phyloP scores from a whole-genome alignment of 2,797 vertebrate genomes.

The Coccyzus lansbergi region DNA sequence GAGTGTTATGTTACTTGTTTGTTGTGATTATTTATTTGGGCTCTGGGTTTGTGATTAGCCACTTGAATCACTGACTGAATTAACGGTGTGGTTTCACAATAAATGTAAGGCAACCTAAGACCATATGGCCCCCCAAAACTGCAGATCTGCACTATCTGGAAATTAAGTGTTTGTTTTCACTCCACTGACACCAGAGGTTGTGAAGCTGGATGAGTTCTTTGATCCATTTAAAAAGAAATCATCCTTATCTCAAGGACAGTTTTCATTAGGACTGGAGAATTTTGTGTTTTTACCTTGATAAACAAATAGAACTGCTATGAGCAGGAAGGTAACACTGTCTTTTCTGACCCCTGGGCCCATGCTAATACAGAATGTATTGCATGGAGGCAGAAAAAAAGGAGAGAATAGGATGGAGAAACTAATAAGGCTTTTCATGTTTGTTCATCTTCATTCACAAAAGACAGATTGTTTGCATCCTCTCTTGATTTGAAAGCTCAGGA shows the following conservation, averaged over 20 bases:
- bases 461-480: background rate
- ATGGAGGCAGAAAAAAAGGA: background rate
- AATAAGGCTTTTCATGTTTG: background rate
- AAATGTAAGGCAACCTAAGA: background rate
- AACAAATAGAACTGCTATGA: background rate
- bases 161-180: background rate
- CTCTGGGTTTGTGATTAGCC: background rate
- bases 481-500: background rate
- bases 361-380: background rate
- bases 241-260: background rate
- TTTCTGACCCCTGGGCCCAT: accelerated
- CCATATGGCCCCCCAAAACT: background rate
- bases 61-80: background rate
- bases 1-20: background rate
- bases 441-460: background rate
- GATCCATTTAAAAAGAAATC: background rate
- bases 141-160: background rate
- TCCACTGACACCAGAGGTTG: background rate
- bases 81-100: background rate
- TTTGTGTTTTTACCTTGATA: background rate
- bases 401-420: background rate
- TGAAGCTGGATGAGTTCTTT: background rate
- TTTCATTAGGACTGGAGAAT: background rate
- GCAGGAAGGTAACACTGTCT: background rate
- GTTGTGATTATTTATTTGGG: background rate